Conservation (phyloP, 2,113 vertebrate genomes). For the Pelecanus crispus region DNA sequence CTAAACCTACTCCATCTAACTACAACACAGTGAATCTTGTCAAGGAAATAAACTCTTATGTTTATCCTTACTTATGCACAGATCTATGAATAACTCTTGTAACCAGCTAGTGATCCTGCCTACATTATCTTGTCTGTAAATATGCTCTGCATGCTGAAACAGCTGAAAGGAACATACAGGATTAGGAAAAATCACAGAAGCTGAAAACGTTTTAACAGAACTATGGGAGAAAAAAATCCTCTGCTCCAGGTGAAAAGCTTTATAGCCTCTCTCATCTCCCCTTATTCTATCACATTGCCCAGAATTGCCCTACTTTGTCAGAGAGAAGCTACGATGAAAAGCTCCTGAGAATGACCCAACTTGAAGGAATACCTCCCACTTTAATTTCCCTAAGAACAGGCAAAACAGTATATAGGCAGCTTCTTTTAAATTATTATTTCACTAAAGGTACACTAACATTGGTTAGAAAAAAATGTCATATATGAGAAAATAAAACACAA, state of each 20-base stretch:
- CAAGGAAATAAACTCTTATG: conserved; percentile 40
- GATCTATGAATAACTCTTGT: neutral
- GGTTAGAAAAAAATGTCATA: neutral
- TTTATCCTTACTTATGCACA: conserved; percentile 21
- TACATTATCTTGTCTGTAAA: conserved; percentile 19
- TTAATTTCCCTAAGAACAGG: neutral
- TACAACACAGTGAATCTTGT: neutral
- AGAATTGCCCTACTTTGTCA: neutral
- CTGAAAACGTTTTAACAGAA: conserved; percentile 20
- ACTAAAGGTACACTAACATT: neutral
- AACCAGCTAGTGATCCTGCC: conserved; percentile 24
- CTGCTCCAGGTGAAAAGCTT: conserved; percentile 23
- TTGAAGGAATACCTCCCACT: neutral
- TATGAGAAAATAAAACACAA: neutral
- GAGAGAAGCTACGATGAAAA: neutral
- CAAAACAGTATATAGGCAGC: neutral
- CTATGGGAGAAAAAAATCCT: neutral
- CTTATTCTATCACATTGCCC: neutral
- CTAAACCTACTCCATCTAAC: neutral
- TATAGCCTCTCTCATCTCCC: neutral
- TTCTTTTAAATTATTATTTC: neutral
- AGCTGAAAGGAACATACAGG: conserved; percentile 24
- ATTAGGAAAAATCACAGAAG: conserved; percentile 36
- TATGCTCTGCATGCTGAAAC: conserved; percentile 22
- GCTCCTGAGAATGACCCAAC: neutral